phyloP scores from a whole-genome alignment of 1,140 invertebrate species.

The Elymnias hypermnestra region DNA sequence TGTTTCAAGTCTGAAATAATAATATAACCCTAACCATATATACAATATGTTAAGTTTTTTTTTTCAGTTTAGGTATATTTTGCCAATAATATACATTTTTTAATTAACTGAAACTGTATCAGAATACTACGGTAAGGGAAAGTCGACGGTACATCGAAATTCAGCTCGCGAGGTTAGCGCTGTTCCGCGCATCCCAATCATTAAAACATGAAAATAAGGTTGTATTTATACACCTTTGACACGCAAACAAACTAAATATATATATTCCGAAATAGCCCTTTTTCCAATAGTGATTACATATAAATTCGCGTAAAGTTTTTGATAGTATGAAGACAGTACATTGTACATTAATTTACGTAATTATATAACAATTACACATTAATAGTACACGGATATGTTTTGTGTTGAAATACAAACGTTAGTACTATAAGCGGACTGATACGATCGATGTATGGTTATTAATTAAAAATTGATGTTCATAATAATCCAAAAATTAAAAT shows the following conservation, averaged over 20 bases:
- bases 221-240: constrained; percentile 10
- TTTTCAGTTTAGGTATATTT: too few species aligned
- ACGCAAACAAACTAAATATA: constrained; percentile 1
- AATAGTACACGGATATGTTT: constrained; percentile 20
- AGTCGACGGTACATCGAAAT: constrained; percentile 45
- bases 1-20: too few species aligned
- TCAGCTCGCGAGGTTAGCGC: constrained; percentile 41
- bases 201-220: constrained; percentile 21
- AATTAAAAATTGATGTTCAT: neutral
- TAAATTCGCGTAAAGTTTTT: constrained; percentile 3
- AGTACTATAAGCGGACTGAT: neutral
- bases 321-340: neutral
- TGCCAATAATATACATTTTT: too few species aligned
- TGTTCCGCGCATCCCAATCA: constrained; percentile 46
- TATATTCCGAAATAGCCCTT: constrained; percentile 1
- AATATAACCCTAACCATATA: too few species aligned
- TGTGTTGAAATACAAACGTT: constrained; percentile 28
- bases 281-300: neutral
- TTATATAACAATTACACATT: constrained; percentile 33
- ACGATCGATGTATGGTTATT: neutral
- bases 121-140: constrained; percentile 51
- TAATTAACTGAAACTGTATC: too few species aligned
- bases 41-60: too few species aligned
- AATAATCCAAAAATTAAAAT: too few species aligned
- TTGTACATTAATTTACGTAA: constrained; percentile 18